These are phyloP conservation scores for Onychomys arenicola DNA, from an alignment of 2,797 vertebrate species.

Conservation along the genomic window DNA sequence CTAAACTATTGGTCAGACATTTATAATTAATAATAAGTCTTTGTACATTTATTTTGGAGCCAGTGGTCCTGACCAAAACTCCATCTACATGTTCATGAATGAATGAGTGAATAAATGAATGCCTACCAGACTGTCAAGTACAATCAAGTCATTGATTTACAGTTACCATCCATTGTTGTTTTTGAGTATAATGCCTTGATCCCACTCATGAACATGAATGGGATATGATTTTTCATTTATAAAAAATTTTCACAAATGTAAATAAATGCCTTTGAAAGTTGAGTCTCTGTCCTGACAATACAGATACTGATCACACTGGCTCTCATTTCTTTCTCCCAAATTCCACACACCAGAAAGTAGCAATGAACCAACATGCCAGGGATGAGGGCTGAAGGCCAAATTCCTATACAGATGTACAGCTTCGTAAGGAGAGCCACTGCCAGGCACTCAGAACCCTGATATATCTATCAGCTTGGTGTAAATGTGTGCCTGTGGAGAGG, in stretches of 20 bases:
- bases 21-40: no score
- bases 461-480: neutral
- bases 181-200: neutral
- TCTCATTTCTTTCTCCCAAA: neutral
- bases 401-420: neutral
- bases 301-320: neutral
- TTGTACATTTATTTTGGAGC: no score
- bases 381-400: neutral
- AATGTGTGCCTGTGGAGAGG: neutral
- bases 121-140: neutral
- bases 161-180: neutral
- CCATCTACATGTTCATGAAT: neutral
- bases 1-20: no score
- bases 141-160: neutral
- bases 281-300: neutral
- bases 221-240: conserved; percentile 3
- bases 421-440: neutral
- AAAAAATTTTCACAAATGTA: neutral
- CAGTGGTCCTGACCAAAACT: no score
- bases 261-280: neutral
- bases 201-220: neutral
- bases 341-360: neutral
- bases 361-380: neutral
- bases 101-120: neutral
- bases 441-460: neutral